Percentiles rank a stretch among this genome's conserved stretches.
Conservation (phyloP, 2,888 invertebrate genomes). For the Sepioteuthis lessoniana region DNA sequence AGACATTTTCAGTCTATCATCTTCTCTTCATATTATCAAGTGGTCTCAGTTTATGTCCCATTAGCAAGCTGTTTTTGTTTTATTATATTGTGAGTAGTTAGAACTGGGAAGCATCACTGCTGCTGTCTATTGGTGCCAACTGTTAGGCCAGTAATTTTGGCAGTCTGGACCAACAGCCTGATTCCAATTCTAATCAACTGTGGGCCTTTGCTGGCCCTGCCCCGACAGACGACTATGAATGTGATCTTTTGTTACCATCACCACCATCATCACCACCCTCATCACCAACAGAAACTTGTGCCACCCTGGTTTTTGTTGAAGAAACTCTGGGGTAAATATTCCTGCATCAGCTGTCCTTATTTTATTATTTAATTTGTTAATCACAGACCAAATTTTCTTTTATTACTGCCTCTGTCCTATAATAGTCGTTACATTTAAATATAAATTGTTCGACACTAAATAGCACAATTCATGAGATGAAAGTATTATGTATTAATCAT, state of each 20-base stretch:
- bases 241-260: not conserved
- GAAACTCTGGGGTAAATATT: not conserved
- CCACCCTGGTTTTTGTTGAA: not conserved
- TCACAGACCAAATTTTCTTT: not conserved
- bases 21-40: not conserved
- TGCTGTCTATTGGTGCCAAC: not conserved
- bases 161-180: not conserved
- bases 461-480: no score
- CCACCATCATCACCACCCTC: not conserved
- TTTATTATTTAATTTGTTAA: not conserved
- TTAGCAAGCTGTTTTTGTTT: not conserved
- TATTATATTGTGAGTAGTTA: not conserved
- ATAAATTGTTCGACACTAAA: no score
- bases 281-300: not conserved
- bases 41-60: not conserved
- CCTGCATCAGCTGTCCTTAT: not conserved
- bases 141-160: not conserved
- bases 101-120: not conserved
- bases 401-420: no score
- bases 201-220: not conserved
- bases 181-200: not conserved
- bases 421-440: no score
- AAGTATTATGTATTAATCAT: no score
- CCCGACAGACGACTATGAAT: not conserved
- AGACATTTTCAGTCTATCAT: not conserved